These are phyloP conservation scores for Vimba vimba DNA, from an alignment of 2,113 vertebrate species.

Conservation along the genomic window DNA sequence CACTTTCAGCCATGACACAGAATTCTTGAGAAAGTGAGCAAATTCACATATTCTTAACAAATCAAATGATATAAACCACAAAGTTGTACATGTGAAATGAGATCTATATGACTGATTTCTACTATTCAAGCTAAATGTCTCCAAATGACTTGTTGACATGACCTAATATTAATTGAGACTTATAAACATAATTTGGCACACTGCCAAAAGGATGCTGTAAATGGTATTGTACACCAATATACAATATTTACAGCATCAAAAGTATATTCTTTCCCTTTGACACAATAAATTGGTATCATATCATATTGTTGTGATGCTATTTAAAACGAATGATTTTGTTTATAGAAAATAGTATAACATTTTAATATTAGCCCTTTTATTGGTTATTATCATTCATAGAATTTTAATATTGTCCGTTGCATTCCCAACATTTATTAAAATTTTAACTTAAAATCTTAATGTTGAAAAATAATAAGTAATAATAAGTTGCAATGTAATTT, in stretches of 20 bases:
- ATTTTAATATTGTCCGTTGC: no score
- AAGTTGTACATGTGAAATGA: background rate
- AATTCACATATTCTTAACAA: background rate
- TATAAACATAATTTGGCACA: background rate
- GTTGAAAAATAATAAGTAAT: background rate
- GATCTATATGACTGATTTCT: background rate
- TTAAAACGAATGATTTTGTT: background rate
- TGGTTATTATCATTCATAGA: background rate
- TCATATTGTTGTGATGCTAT: background rate
- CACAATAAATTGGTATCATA: no score
- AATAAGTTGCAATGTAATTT: no score
- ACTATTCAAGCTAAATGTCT: background rate
- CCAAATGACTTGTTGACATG: background rate
- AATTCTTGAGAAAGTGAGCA: background rate
- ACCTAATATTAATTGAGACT: background rate
- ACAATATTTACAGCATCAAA: no score
- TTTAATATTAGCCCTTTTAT: background rate
- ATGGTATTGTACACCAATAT: no score
- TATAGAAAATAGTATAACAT: background rate
- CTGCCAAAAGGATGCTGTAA: no score
- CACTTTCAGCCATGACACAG: background rate
- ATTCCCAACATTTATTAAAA: background rate
- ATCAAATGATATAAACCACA: background rate
- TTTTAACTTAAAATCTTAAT: background rate
- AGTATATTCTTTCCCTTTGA: no score